Evolutionary conservation across 2,888 invertebrate species (phyloP).

Genomic region (Apodemia zela): DNA sequence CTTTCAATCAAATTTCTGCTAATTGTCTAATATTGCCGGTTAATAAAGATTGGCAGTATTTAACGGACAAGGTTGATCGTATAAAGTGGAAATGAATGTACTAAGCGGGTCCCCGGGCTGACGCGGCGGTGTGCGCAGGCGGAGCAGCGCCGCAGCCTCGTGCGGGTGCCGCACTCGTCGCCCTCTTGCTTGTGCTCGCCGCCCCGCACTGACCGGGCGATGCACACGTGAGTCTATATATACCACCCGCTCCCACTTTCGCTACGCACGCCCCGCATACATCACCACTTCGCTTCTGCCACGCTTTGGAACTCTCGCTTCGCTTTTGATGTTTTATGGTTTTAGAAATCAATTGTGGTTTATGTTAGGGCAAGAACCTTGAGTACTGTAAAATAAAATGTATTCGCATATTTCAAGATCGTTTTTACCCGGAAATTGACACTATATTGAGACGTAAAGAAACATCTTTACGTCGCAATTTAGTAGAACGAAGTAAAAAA

Average conservation of each 20-base stretch:
- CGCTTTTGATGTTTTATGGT: slow-evolving; percentile 19
- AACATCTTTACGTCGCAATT: too few species aligned
- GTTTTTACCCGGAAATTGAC: too few species aligned
- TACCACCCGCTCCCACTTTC: slow-evolving; percentile 30
- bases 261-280: slow-evolving; percentile 27
- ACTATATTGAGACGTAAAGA: too few species aligned
- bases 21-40: neutral
- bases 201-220: slow-evolving; percentile 74
- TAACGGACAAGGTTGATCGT: slow-evolving; percentile 21
- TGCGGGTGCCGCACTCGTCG: slow-evolving; percentile 60
- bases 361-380: neutral
- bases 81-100: slow-evolving; percentile 32
- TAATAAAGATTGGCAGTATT: neutral
- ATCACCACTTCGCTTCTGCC: slow-evolving; percentile 31
- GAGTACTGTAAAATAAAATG: neutral
- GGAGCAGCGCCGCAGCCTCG: slow-evolving; percentile 60
- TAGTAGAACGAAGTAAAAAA: too few species aligned
- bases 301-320: slow-evolving; percentile 21
- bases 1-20: neutral
- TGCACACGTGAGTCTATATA: slow-evolving; percentile 66
- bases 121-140: slow-evolving; percentile 66
- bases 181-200: slow-evolving; percentile 64
- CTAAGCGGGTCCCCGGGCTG: slow-evolving; percentile 38
- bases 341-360: too few species aligned
- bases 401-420: too few species aligned